A percentile compares a stretch with the other conserved stretches of the same genome.
Conservation (phyloP, 1,140 invertebrate genomes). For the Polypedilum vanderplanki region DNA sequence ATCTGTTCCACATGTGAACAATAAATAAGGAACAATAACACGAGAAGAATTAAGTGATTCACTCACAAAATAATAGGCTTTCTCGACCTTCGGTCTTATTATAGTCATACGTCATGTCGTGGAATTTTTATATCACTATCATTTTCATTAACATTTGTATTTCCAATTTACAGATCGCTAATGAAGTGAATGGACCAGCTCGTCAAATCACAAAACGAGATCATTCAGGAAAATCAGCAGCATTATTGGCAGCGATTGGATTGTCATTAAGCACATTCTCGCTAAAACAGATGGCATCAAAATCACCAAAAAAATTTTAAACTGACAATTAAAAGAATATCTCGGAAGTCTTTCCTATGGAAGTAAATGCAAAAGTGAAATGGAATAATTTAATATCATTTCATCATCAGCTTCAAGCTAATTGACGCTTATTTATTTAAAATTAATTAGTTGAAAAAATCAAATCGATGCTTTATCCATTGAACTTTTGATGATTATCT, state of each 20-base stretch:
- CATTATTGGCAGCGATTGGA: neutral
- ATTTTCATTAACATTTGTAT: neutral
- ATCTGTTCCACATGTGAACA: neutral
- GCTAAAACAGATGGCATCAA: neutral
- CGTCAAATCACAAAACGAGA: neutral
- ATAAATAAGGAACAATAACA: too few relatives aligned
- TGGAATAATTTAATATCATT: neutral
- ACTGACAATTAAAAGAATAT: neutral
- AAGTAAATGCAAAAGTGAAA: neutral
- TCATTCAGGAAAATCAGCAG: neutral
- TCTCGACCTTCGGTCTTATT: neutral
- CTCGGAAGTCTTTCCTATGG: neutral
- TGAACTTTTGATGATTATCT: neutral
- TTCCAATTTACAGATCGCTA: neutral
- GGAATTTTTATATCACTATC: neutral
- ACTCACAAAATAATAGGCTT: neutral
- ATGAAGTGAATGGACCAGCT: conserved; percentile 22
- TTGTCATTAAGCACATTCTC: neutral
- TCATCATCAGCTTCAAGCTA: neutral
- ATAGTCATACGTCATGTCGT: neutral
- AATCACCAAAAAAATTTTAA: neutral
- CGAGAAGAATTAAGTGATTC: neutral
- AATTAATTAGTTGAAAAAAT: neutral
- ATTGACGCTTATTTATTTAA: neutral
- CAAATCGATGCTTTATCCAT: neutral